phyloP scores from a whole-genome alignment of 35 echinoderm and acorn worm species.

The Nesometra sesokonis region DNA sequence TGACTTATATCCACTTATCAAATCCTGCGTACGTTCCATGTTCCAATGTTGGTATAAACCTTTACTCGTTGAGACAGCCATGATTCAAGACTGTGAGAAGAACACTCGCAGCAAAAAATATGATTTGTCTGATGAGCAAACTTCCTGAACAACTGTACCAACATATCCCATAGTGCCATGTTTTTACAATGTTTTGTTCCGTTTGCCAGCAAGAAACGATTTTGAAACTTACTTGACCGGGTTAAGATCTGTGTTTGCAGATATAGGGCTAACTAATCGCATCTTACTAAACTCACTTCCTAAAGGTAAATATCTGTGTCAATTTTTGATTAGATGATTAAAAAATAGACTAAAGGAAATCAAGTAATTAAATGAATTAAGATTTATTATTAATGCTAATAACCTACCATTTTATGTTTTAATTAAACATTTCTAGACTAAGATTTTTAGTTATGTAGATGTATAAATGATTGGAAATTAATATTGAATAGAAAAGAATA shows the following conservation, averaged over 20 bases:
- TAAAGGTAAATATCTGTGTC: background rate
- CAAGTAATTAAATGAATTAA: too few species aligned
- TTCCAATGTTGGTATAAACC: background rate
- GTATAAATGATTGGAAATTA: too few species aligned
- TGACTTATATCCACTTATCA: background rate
- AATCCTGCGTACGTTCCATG: background rate
- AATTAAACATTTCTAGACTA: too few species aligned
- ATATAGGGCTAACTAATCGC: background rate
- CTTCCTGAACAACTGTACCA: background rate
- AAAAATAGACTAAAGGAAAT: too few species aligned
- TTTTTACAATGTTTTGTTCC: background rate
- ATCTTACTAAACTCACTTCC: background rate
- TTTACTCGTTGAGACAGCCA: background rate
- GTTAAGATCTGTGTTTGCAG: background rate
- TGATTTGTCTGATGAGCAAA: background rate
- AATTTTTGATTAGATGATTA: background rate
- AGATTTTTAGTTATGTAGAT: too few species aligned
- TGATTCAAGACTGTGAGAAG: background rate
- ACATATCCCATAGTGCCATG: background rate
- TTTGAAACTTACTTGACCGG: background rate
- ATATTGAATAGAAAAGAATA: too few species aligned
- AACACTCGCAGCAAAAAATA: background rate
- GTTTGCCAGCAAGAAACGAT: background rate
- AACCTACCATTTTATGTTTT: too few species aligned
- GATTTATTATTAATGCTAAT: too few species aligned